Conservation (phyloP, 2,888 invertebrate species). For the Ectropis crepuscularia region DNA sequence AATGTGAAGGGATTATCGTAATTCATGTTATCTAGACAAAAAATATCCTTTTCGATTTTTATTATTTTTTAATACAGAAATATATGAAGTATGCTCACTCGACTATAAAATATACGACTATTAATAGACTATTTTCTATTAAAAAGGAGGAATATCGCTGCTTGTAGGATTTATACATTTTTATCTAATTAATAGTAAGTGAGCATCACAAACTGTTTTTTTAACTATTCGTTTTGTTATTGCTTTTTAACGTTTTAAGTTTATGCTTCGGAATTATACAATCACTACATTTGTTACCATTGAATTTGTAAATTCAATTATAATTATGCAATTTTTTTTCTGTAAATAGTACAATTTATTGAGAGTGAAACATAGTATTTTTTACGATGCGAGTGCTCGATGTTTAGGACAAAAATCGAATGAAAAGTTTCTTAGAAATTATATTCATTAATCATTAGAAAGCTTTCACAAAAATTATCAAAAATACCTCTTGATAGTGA, state of each 20-base stretch:
- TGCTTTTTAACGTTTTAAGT: conserved; percentile 58
- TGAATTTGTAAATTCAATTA: conserved; percentile 57
- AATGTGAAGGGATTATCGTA: background rate
- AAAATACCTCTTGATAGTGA: conserved; percentile 83
- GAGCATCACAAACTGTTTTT: conserved; percentile 60
- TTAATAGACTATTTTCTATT: conserved; percentile 51
- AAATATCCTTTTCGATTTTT: conserved; percentile 49
- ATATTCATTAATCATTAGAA: conserved; percentile 58
- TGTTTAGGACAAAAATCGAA: conserved; percentile 24
- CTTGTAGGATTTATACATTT: conserved; percentile 23
- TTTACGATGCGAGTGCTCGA: conserved; percentile 16
- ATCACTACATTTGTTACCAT: conserved; percentile 68
- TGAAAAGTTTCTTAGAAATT: conserved; percentile 60
- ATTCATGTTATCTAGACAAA: conserved; percentile 47
- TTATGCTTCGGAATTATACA: conserved; percentile 62
- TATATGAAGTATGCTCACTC: conserved; percentile 1
- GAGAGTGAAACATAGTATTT: conserved; percentile 53
- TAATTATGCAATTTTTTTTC: conserved; percentile 54
- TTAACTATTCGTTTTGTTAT: conserved; percentile 59
- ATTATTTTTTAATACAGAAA: conserved; percentile 31
- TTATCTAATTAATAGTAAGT: conserved; percentile 31
- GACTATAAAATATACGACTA: conserved; percentile 16
- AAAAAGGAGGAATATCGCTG: conserved; percentile 34
- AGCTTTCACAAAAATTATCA: conserved; percentile 71
- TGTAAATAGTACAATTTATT: conserved; percentile 76